Evolutionary conservation across 2,797 vertebrate genomes (phyloP).

Genomic region (Clarias laeviceps): DNA sequence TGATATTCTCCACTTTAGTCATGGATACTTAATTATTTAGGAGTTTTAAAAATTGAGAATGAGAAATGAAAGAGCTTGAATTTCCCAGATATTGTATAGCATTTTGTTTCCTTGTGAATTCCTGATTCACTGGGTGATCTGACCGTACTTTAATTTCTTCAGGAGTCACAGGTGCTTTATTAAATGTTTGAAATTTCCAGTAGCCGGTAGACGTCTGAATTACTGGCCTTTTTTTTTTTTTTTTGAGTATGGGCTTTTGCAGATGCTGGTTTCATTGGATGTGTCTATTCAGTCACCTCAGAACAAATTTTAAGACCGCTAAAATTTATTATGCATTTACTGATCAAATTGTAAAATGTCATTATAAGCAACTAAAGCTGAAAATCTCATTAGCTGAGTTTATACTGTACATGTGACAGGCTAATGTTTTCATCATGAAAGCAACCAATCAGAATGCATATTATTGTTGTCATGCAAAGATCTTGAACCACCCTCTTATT

Average conservation of each 20-base stretch:
- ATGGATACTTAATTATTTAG: constrained; percentile 18
- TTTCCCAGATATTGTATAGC: not conserved
- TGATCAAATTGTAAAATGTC: not conserved
- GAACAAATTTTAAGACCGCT: not conserved
- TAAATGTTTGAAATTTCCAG: constrained; percentile 24
- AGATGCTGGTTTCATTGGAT: not conserved
- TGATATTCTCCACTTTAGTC: constrained; percentile 37
- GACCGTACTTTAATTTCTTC: constrained; percentile 26
- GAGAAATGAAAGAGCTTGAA: constrained; percentile 7
- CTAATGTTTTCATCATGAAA: not conserved
- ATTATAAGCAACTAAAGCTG: not conserved
- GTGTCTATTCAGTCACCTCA: not conserved
- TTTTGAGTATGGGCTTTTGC: not conserved
- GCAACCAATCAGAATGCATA: not conserved
- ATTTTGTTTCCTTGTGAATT: constrained; percentile 30
- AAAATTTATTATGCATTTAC: not conserved
- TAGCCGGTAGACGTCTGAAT: not conserved
- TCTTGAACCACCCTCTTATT: too few relatives aligned
- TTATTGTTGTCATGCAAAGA: not conserved
- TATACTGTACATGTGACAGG: too few relatives aligned
- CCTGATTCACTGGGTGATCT: not conserved
- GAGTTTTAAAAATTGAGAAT: constrained; percentile 1
- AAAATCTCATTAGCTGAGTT: not conserved
- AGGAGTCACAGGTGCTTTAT: not conserved
- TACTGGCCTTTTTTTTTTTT: not conserved